Evolutionary conservation across 1,140 invertebrate species (phyloP).

Genomic region (Bombus turneri): DNA sequence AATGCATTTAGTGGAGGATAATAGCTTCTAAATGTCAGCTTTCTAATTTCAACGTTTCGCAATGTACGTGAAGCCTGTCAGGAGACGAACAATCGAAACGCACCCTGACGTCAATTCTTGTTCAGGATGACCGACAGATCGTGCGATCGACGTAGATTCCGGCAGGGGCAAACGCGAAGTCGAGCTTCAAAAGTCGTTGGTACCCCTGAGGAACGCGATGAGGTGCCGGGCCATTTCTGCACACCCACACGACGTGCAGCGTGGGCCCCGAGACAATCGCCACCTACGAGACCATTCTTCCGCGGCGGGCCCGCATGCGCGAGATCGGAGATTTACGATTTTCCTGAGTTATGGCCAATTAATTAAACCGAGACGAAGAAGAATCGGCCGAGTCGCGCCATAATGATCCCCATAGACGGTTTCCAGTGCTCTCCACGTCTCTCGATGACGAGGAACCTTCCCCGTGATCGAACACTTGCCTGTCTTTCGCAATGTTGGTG

Average conservation of each 20-base stretch:
- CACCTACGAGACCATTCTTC: conserved; percentile 75
- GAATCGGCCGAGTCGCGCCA: conserved; percentile 17
- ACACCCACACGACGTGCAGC: conserved; percentile 70
- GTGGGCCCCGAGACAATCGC: conserved; percentile 79
- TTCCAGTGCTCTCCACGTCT: conserved; percentile 25
- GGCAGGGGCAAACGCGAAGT: not conserved
- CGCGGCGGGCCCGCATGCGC: conserved; percentile 54
- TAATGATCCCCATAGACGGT: conserved; percentile 57
- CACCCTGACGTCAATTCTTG: not conserved
- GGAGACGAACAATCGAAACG: not conserved
- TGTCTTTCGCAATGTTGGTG: not conserved
- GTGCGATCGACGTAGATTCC: not conserved
- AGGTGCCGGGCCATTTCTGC: conserved; percentile 59
- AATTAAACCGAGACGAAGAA: conserved; percentile 71
- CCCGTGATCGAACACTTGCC: not conserved
- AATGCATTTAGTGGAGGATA: not conserved
- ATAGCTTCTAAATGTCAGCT: not conserved
- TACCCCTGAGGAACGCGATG: conserved; percentile 2
- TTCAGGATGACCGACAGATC: not conserved
- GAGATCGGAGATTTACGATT: conserved; percentile 79
- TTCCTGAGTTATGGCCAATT: conserved; percentile 80
- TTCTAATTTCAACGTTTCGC: not conserved
- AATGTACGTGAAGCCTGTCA: not conserved
- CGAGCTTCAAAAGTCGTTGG: conserved; percentile 16
- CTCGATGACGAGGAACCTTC: conserved; percentile 9